A percentile compares a stretch with the other conserved stretches of the same genome.
Conservation (phyloP, 2,797 vertebrate genomes). For the Scleropages formosus region DNA sequence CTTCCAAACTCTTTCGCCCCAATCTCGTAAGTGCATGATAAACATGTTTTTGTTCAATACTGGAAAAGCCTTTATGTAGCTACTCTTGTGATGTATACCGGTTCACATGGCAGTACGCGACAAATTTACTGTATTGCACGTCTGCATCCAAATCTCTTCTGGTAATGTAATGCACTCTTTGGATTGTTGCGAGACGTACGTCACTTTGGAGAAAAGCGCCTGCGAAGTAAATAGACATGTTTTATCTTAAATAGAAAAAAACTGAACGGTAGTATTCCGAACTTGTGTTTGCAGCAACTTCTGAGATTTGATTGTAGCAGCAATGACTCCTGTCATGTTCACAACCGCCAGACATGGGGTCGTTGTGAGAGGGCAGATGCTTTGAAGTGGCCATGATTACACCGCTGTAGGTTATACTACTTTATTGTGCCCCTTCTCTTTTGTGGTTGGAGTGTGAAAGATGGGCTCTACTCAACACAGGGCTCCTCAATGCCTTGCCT, state of each 20-base stretch:
- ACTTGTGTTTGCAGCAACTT: not conserved
- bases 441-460: constrained; percentile 10
- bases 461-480: constrained; percentile 7
- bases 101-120: too few species aligned
- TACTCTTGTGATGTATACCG: too few species aligned
- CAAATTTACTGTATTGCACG: too few species aligned
- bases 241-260: too few species aligned
- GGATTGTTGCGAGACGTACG: not conserved
- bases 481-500: not conserved
- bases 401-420: constrained; percentile 2
- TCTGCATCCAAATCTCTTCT: too few species aligned
- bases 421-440: not conserved
- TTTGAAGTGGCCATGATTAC: not conserved
- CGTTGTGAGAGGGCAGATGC: not conserved
- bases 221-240: not conserved
- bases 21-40: too few species aligned
- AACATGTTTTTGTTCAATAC: too few species aligned
- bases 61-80: too few species aligned
- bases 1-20: too few species aligned
- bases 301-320: not conserved
- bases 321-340: not conserved
- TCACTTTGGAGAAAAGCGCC: not conserved
- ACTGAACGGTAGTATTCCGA: too few species aligned
- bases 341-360: not conserved
- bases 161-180: too few species aligned